Evolutionary conservation across 2,888 invertebrate species (phyloP).

Genomic region (Mimumesa dahlbomi): DNA sequence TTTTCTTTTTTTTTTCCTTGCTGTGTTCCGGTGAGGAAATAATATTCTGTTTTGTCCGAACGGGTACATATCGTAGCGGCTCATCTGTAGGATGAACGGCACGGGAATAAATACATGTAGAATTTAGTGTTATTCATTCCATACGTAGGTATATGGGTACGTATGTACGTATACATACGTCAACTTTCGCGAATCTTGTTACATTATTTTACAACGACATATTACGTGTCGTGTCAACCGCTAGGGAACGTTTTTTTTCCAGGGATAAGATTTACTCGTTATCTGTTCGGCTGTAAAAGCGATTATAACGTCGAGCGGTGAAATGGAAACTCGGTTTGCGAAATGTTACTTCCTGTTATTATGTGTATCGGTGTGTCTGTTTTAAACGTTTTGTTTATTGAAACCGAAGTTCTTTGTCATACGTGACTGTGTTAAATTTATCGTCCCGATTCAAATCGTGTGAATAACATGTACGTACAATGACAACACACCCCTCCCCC

Average conservation of each 20-base stretch:
- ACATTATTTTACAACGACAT: slow-evolving; percentile 9
- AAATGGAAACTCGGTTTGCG: slow-evolving; percentile 45
- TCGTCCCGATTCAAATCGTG: too few relatives aligned
- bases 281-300: slow-evolving; percentile 47
- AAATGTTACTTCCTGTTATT: slow-evolving; percentile 43
- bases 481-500: too few relatives aligned
- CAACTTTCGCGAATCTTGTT: slow-evolving; percentile 5
- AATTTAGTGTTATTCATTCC: background rate
- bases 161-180: too few relatives aligned
- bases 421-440: too few relatives aligned
- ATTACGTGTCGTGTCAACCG: slow-evolving; percentile 20
- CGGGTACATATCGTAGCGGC: too few relatives aligned
- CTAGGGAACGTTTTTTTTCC: slow-evolving; percentile 14
- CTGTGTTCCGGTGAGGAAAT: too few relatives aligned
- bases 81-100: background rate
- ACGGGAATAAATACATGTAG: background rate
- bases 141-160: too few relatives aligned
- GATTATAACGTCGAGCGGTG: slow-evolving; percentile 35
- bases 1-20: too few relatives aligned
- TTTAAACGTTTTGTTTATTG: slow-evolving; percentile 17
- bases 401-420: too few relatives aligned
- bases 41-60: too few relatives aligned
- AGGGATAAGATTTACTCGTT: slow-evolving; percentile 47
- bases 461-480: too few relatives aligned
- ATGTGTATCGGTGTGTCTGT: background rate